phyloP scores from a whole-genome alignment of 2,888 invertebrate species.

The Platycheirus albimanus region DNA sequence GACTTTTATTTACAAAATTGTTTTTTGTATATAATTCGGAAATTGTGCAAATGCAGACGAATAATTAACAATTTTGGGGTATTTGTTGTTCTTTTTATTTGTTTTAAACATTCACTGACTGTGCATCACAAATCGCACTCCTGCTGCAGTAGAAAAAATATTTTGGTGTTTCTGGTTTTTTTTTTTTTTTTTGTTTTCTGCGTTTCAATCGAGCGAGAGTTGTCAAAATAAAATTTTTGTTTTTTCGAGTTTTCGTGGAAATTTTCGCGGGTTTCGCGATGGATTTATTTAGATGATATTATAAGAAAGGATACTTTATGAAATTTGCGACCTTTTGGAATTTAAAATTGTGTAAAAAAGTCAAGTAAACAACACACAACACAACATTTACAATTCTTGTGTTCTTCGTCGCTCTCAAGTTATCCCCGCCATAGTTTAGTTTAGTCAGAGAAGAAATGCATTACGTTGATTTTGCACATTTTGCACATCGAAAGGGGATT shows the following conservation, averaged over 20 bases:
- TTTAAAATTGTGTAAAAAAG: constrained; percentile 64
- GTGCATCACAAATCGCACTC: constrained; percentile 56
- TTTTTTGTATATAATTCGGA: constrained; percentile 61
- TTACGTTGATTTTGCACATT: constrained; percentile 74
- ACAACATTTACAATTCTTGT: constrained; percentile 64
- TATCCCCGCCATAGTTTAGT: constrained; percentile 77
- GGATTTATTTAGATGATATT: constrained; percentile 13
- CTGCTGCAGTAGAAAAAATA: constrained; percentile 70
- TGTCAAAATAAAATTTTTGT: constrained; percentile 71
- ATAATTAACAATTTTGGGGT: constrained; percentile 42
- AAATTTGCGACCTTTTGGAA: constrained; percentile 68
- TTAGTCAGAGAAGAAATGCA: constrained; percentile 73
- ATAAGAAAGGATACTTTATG: constrained; percentile 46
- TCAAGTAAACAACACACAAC: constrained; percentile 76
- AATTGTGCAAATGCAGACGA: constrained; percentile 40
- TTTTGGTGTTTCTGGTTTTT: constrained; percentile 56
- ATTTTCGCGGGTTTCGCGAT: constrained; percentile 51
- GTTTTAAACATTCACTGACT: constrained; percentile 54
- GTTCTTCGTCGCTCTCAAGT: constrained; percentile 73
- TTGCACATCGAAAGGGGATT: constrained; percentile 53
- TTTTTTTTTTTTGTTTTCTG: constrained; percentile 68
- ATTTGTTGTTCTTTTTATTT: constrained; percentile 46
- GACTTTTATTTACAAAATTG: constrained; percentile 72
- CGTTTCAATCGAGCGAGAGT: constrained; percentile 64
- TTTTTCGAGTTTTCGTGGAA: constrained; percentile 53